Evolutionary conservation across 2,888 invertebrate species (phyloP), one percentile per base, ranked within the genome.

Genomic region (Sisyra nigra): DNA sequence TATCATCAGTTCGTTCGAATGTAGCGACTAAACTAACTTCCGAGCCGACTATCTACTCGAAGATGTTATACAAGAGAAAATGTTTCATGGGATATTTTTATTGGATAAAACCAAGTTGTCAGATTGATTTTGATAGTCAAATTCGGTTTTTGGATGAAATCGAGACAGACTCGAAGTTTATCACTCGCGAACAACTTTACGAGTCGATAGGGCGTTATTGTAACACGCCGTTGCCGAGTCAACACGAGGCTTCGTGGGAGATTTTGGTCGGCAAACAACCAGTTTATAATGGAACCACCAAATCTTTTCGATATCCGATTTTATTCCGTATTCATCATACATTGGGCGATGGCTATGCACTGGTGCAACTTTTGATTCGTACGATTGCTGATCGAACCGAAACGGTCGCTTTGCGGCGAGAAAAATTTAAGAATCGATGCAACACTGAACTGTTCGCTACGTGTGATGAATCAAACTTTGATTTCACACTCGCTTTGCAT

Each of bases 311-410:
- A 15, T 34, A 40, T 14, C 68, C 68, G 2, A 55, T 72, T 29
- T 52, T 72, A 44, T 66, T 71, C 48, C 62, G 71, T 45, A 59
- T 72, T 42, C 71, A 73, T 52, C 72, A 72, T 54, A 60, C 68
- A 4, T 52, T 72, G 1, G 71, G 70, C 1, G 71, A 72, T 50
- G 71, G 72, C 2, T 62, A 67, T 1, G 64, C 69, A 3, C 52
- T 73, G 8, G 53, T 71, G 32, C 61, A 66, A 43, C 55, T 72
- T 45, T 53, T 72, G 10, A 56, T 68, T 45, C 61, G 66, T 49
- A 56, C 59, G 2, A 56, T 72, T 37, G 61, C 65, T 6, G 69
- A 70, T 48, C 52, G 58, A 36, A 51, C 49, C n/a, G 17, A 24
- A 1, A 18, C 34, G 11, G 2, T 31, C 9, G 7, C 14, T 1